Evolutionary conservation across 2,888 invertebrate genomes (phyloP), one percentile per base, ranked within the genome.

Genomic region (Creontiades dilutus): DNA sequence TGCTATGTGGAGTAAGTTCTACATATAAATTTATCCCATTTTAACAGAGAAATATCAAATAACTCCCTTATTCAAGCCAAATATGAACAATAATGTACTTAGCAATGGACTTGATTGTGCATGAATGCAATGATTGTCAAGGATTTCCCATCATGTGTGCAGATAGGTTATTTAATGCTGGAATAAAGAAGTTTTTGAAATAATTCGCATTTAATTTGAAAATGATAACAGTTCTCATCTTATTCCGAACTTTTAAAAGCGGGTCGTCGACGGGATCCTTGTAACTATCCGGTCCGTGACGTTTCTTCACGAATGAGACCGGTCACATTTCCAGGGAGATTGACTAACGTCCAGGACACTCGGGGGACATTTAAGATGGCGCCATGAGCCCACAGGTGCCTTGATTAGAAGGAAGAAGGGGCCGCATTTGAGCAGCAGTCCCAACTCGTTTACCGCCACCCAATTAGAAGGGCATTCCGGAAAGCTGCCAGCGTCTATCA

Each of bases 391-490:
- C 68, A n/a, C 82, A 82, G 82, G 82, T 52, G 82, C 52, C 52
- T 52, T 82, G 82, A 82, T 82, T 82, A 82, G 82, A 48, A 47
- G 48, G 78, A 47, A 78, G 61, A 61, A 19, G 19, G 23, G 78
- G 78, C 78, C 78, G 78, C 78, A 78, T 52, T 82, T 82, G 27
- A 48, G 23, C 68, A 68, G 68, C 68, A 68, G 68, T 68, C n/a
- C 82, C 82, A 82, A 82, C 82, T 82, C 82, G 82, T 82, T 82
- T 82, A 82, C 47, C 47, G 82, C 82, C 82, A 82, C 82, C 82
- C 82, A 82, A 82, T 82, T 82, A 82, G 82, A 82, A 82, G 52
- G 52, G 82, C 82, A 82, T 82, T 82, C 82, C 82, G 82, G 82
- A 81, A 47, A 47, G 76, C 76, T 37, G 27, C 80, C 16, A 11